Evolutionary conservation across 2,888 invertebrate genomes (phyloP).

Genomic region (Tridacna crocea): DNA sequence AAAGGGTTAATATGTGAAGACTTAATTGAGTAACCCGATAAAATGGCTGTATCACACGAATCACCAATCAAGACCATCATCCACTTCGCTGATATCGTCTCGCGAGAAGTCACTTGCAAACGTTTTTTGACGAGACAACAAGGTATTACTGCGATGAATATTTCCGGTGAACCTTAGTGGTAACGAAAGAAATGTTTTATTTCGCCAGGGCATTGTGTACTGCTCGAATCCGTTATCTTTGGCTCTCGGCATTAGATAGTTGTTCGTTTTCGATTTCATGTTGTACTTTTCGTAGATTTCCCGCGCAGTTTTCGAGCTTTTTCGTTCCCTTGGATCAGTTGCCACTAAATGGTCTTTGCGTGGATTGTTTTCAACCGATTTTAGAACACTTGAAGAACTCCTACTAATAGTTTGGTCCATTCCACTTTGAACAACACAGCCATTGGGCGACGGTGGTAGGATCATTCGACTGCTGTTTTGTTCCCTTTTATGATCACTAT

Average conservation of each 20-base stretch:
- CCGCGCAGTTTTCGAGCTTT: constrained; percentile 55
- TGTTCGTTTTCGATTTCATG: constrained; percentile 56
- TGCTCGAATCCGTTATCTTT: constrained; percentile 45
- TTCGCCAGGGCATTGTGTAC: constrained; percentile 59
- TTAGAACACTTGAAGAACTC: constrained; percentile 34
- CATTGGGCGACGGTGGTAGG: constrained; percentile 57
- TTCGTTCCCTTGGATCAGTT: constrained; percentile 24
- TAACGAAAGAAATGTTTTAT: constrained; percentile 57
- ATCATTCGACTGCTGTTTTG: constrained; percentile 21
- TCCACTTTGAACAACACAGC: constrained; percentile 58
- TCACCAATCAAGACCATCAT: constrained; percentile 26
- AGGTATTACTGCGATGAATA: constrained; percentile 27
- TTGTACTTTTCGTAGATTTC: constrained; percentile 63
- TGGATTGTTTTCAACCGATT: constrained; percentile 39
- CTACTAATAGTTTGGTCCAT: constrained; percentile 33
- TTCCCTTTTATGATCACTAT: background rate
- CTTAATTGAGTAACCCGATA: too few species aligned
- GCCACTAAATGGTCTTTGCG: constrained; percentile 26
- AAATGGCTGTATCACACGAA: background rate
- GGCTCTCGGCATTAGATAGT: background rate
- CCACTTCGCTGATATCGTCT: constrained; percentile 29
- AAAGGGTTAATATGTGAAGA: too few species aligned
- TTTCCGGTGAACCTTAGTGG: constrained; percentile 57
- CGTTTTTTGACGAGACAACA: constrained; percentile 35
- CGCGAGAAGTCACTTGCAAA: constrained; percentile 37